Evolutionary conservation across 2,797 vertebrate genomes (phyloP), one percentile per base, ranked within the genome.

Genomic region (Coregonus sp.): DNA sequence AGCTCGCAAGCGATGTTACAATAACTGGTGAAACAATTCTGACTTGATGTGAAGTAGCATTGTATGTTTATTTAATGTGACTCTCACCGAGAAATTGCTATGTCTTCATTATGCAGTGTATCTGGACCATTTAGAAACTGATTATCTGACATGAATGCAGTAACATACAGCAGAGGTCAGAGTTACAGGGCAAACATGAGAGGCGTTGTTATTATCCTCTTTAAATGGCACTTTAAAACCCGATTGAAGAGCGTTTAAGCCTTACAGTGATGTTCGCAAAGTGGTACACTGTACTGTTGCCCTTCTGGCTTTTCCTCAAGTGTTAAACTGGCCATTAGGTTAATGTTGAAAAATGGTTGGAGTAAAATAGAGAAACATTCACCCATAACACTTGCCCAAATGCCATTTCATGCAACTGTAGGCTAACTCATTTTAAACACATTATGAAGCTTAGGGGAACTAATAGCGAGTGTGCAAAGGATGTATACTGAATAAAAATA

Each of bases 11-110:
- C 11, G 18, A 69, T 69, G 7, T 2, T 40, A 11, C 1, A 69
- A 40, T 5, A 37, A 40, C 33, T 69, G 63, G 63, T 66, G 20
- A 66, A 29, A 31, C 63, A 66, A 31, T 14, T 66, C 35, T 69
- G 74, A 33, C 29, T 67, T 69, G 29, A 69, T 69, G 20, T 29
- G n/a, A 69, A 54, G 50, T 51, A 75, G 63, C 65, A 50, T 31
- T 37, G 37, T 7, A 9, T 74, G 61, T 66, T 74, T 40, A 74
- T 74, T 66, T 74, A 74, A 66, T 75, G 66, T 69, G 51, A 11
- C 50, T 15, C 51, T 69, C 50, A 75, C 66, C 18, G 66, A 75
- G 74, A 54, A 52, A 33, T 37, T 37, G 35, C 65, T 35, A 20
- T 15, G 4, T 11, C 33, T 68, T 65, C 65, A 70, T 56, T 37